Evolutionary conservation across 2,797 vertebrate genomes (phyloP), one percentile per base, ranked within the genome.

Genomic region (Tenualosa thibaudeaui): DNA sequence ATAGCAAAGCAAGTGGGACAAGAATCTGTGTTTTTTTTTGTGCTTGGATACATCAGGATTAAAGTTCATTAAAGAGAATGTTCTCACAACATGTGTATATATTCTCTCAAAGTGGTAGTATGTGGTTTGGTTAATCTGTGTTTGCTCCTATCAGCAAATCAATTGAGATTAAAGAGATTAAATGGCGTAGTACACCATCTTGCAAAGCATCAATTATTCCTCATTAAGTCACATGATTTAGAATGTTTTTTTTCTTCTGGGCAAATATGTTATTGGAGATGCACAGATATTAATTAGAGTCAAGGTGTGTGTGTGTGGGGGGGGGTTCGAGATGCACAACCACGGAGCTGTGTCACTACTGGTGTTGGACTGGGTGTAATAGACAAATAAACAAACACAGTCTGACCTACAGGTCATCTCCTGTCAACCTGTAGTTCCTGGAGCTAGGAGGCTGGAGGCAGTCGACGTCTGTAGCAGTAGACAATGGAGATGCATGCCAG

Each of bases 281-380:
- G 65, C 0, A 71, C 4, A 15, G 31, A 71, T 13, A 65, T 8
- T 65, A 37, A 40, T 40, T 5, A 71, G 31, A 40, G 65, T 37
- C 24, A 31, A 31, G 37, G 46, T 24, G 81, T 49, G 81, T 81
- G 43, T 50, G 54, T 22, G 84, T 83, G 86, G 68, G 88, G 46
- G 81, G 78, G 26, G 46, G 53, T 13, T 17, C 3, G 87, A 37
- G 43, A 13, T 15, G 65, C 12, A 37, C 31, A 68, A 68, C 26
- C 13, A 68, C 26, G 7, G 7, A 9, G 60, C 24, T 65, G 60
- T 60, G 60, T 68, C 65, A 68, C 62, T 26, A 2, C 3, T 68
- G 31, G 13, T 37, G 65, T 37, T 10, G 31, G 65, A 71, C 13
- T 37, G 26, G 65, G 65, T 15, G 13, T 71, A 37, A 71, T 71